These are phyloP conservation scores for Colius striatus DNA, from an alignment of 2,113 vertebrate genomes.

Conservation along the genomic window DNA sequence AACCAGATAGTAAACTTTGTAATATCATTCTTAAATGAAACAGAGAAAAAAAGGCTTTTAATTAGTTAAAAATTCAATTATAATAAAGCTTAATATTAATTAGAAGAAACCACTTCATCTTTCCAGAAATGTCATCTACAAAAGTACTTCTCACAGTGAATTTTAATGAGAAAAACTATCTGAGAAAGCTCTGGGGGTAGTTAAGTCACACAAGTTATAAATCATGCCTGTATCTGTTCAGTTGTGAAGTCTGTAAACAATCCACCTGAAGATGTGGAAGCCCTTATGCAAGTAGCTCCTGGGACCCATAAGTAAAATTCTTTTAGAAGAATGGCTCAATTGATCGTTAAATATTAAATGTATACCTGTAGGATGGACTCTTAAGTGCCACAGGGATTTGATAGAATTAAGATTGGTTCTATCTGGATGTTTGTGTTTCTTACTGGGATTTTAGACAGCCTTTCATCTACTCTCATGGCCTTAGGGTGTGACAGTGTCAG, in stretches of 20 bases:
- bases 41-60: not conserved
- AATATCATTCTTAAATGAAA: not conserved
- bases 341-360: slow-evolving; percentile 22
- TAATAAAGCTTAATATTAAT: not conserved
- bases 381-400: not conserved
- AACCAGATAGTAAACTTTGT: not conserved
- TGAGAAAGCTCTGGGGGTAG: not conserved
- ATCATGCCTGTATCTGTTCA: not conserved
- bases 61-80: not conserved
- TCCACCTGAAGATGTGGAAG: not conserved
- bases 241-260: slow-evolving; percentile 10
- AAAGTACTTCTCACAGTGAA: not conserved
- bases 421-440: not conserved
- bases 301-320: not conserved
- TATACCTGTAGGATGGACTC: not conserved
- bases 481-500: slow-evolving; percentile 1
- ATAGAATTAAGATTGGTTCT: slow-evolving; percentile 3
- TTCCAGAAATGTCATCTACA: not conserved
- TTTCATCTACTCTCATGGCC: slow-evolving; percentile 14
- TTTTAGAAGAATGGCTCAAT: not conserved
- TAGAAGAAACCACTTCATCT: not conserved
- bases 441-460: not conserved
- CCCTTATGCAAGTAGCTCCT: not conserved
- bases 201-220: not conserved
- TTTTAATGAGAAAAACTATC: not conserved